Conservation (phyloP, 2,888 invertebrate species). For the Chorisops tibialis region DNA sequence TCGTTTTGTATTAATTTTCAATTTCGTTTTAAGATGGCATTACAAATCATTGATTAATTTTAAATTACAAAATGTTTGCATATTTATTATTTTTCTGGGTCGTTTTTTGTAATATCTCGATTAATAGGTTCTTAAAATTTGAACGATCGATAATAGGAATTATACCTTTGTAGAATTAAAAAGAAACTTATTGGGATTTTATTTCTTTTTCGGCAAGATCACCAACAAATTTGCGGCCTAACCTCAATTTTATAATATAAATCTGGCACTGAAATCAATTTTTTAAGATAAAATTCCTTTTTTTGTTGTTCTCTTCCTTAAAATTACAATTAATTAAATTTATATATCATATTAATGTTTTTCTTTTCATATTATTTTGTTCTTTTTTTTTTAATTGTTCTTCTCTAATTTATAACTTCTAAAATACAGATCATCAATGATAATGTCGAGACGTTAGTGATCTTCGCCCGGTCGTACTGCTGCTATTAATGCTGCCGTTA, state of each 20-base stretch:
- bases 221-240: background rate
- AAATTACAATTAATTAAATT: background rate
- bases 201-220: background rate
- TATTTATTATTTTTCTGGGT: background rate
- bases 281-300: no score
- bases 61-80: background rate
- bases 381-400: slow-evolving; percentile 5
- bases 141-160: no score
- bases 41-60: background rate
- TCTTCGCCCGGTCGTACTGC: slow-evolving; percentile 45
- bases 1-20: background rate
- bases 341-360: background rate
- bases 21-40: background rate
- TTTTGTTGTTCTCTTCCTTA: background rate
- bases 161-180: no score
- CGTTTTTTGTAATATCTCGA: background rate
- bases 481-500: slow-evolving; percentile 41
- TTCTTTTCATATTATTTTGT: background rate
- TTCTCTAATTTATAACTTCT: slow-evolving; percentile 1
- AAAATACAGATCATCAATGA: slow-evolving; percentile 31
- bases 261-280: no score
- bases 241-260: no score
- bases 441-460: slow-evolving; percentile 41
- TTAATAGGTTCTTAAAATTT: no score
- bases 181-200: no score